Base-by-base conservation (phyloP, 2,888 invertebrate genomes). In the Baccha elongata region DNA sequence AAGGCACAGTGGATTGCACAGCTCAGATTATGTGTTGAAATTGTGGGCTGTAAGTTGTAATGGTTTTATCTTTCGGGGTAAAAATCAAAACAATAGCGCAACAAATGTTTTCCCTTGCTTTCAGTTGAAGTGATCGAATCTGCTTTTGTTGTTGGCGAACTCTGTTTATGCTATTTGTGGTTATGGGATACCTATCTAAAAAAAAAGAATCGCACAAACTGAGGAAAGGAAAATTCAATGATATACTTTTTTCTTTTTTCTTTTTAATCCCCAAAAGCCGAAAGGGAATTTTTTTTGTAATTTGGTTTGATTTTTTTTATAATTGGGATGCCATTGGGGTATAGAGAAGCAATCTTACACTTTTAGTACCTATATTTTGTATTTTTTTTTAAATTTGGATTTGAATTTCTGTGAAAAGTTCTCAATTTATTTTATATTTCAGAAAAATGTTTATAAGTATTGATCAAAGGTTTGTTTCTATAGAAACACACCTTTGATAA, bases 61-160 rank as follows among this genome's bases (percentile, higher is more conserved):
- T 53, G 58, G 60, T 40, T 67, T 44, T 52, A 60, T 67, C 65
- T 79, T 79, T 79, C 40, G 73, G 67, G 55, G 17, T 55, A 44
- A 68, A 53, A 68, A 60, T 6, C 44, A 52, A 75, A 75, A 62
- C 62, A 75, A 35, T 48, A 60, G 44, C 17, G 67, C 46, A 79
- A 72, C 78, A 72, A 79, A 67, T 79, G 73, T 73, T 79, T 73
- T 62, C 1, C 48, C 35, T 68, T 11, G 53, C 15, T 58, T 52
- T 64, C 15, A 37, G 42, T 10, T 52, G 62, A 44, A 40, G 44
- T 53, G 62, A 40, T 46, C 35, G 32, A 67, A 53, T 42, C 42
- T 23, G 21, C 10, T 17, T 23, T 23, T 3, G 23, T 32, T 32
- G 8, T 32, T 32, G 29, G 29, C 8, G n/a, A n/a, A n/a, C n/a